Conservation (phyloP, 2,113 vertebrate genomes). For the Bambusicola thoracicus region DNA sequence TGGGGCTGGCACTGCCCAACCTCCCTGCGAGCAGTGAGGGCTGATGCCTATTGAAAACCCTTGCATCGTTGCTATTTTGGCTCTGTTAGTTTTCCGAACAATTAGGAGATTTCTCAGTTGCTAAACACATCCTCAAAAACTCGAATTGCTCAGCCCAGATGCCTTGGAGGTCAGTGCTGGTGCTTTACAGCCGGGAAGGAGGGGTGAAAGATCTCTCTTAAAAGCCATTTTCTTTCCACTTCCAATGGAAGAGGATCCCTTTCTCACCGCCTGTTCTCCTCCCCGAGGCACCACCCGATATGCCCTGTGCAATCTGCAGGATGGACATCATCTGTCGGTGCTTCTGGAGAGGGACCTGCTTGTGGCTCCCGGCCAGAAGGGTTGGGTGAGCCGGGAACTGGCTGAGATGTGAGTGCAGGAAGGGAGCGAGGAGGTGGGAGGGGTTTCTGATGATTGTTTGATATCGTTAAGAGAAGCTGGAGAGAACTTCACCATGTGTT, state of each 20-base stretch:
- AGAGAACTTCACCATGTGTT: neutral
- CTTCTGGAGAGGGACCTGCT: constrained; percentile 30
- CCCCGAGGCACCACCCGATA: constrained; percentile 46
- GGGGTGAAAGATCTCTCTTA: neutral
- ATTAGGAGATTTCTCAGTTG: constrained; percentile 30
- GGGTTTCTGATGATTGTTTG: neutral
- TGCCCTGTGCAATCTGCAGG: constrained; percentile 28
- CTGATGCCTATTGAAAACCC: neutral
- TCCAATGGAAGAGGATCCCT: constrained; percentile 36
- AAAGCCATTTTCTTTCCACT: constrained; percentile 46
- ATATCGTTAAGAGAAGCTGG: neutral
- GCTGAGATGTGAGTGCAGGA: neutral
- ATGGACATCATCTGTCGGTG: constrained; percentile 36
- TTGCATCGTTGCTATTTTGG: neutral
- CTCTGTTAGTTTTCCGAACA: constrained; percentile 30
- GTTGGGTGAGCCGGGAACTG: neutral
- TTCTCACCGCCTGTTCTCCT: constrained; percentile 1
- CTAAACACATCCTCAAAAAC: neutral
- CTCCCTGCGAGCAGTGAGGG: neutral
- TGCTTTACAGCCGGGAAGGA: neutral
- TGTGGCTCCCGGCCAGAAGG: constrained; percentile 37
- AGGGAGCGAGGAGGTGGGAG: neutral
- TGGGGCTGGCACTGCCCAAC: neutral
- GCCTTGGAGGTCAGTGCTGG: constrained; percentile 32
- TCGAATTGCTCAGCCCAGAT: constrained; percentile 12